Conservation (phyloP, 1,140 invertebrate species). For the Bombus ignitus region DNA sequence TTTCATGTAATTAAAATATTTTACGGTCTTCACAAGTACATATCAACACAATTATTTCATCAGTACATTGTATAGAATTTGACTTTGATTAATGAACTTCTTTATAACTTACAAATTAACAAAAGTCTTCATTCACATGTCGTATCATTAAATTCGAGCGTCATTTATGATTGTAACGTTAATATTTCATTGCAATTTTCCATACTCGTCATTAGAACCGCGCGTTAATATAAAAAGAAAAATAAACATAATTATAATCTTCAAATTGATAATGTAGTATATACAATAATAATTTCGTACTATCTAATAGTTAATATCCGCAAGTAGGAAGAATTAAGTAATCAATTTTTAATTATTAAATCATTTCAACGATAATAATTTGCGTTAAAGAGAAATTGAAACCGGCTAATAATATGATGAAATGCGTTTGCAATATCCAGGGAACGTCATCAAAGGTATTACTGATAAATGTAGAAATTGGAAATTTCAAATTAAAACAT, state of each 20-base stretch:
- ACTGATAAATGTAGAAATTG: not conserved
- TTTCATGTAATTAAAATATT: not conserved
- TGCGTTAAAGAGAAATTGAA: not conserved
- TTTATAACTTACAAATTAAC: no score
- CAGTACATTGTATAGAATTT: no score
- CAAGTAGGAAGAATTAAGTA: not conserved
- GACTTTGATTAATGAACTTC: no score
- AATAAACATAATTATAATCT: not conserved
- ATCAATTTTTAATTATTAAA: not conserved
- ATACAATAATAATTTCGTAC: not conserved
- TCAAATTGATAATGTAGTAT: not conserved
- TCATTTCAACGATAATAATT: not conserved
- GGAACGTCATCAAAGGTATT: not conserved
- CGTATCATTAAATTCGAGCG: no score
- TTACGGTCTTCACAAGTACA: not conserved
- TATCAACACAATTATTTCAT: not conserved
- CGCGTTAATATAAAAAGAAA: not conserved
- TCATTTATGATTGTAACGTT: no score
- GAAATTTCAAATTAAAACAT: constrained; percentile 6
- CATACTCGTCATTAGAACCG: not conserved
- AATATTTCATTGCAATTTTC: not conserved
- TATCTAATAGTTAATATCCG: not conserved
- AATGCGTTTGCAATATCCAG: not conserved
- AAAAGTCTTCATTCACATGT: no score
- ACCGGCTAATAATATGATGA: not conserved